Evolutionary conservation across 2,888 invertebrate genomes (phyloP), one percentile per base, ranked within the genome.

Genomic region (Eurytoma californica): DNA sequence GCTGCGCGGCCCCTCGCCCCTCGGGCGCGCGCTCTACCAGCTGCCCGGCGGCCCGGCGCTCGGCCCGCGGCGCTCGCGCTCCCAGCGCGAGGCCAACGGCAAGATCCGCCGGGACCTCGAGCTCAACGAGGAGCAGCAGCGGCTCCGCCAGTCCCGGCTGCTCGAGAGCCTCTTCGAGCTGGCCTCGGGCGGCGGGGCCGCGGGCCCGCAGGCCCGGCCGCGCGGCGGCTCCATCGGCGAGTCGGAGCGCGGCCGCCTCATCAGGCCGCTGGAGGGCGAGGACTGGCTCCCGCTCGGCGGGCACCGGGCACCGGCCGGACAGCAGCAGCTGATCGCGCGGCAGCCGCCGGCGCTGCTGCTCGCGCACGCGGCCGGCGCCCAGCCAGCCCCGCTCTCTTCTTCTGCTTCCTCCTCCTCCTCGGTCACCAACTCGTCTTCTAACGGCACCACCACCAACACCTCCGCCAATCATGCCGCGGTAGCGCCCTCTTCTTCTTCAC

Each of bases 371-470:
- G 66, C 24, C 55, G 13, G n/a, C 14, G 20, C 13, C 5, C 67
- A 18, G 3, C 63, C 12, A 39, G 16, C 58, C 14, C 66, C 65
- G 49, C 75, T 79, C 2, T 80, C 80, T 83, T 87, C 88, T 85
- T 88, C 89, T 83, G 86, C 86, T 82, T 87, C 87, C 83, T 88
- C 88, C 84, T 87, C 88, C 84, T 88, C 89, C 86, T 82, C 82
- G 65, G 82, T 80, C 78, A 82, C 82, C 28, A 82, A 80, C 51
- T 82, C 81, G 67, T 88, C 88, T 85, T 86, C 87, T 84, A 89
- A 88, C 85, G 88, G 89, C 88, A 89, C 88, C 39, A 63, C 65
- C 74, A 65, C 75, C 14, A 72, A 72, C 73, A 58, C 18, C 30
- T 58, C 69, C 82, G 58, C 69, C 82, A 89, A 87, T 87, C 88